Base-by-base conservation (phyloP, 2,888 invertebrate genomes). In the Crocallis elinguaria region DNA sequence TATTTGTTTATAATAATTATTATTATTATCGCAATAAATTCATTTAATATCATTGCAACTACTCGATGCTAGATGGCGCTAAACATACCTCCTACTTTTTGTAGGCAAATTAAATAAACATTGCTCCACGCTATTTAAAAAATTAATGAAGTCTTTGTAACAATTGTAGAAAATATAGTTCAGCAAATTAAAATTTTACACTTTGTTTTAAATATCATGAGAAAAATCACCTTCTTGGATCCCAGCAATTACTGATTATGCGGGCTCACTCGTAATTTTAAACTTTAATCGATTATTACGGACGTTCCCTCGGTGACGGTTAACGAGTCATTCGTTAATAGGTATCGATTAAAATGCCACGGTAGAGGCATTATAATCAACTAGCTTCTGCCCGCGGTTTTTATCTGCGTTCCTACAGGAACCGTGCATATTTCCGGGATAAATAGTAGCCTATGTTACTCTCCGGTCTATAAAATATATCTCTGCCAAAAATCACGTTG, bases 41-140 rank as follows among this genome's bases (percentile, higher is more conserved):
- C 6, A 1, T 37, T 21, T 13, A 13, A 17, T 3, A 19, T n/a
- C 38, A 11, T 11, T 57, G 5, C 30, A 6, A 45, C 62, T 62
- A 59, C 52, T 57, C 55, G 11, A 21, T 29, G 48, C 48, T 29
- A 62, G 62, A 55, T 62, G 62, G 49, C 60, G 60, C 11, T 38
- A 11, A 11, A 2, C 7, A 33, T 35, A 23, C 0, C 11, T 35
- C 11, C 11, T 27, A 5, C 11, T 25, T 13, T 7, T 33, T 13
- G 32, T 14, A 13, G 32, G 2, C 14, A 23, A 19, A 19, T 19
- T n/a, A n/a, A n/a, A n/a, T n/a, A n/a, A n/a, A n/a, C n/a, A n/a
- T n/a, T n/a, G n/a, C n/a, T n/a, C n/a, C n/a, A n/a, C n/a, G n/a
- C n/a, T n/a, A n/a, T n/a, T n/a, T n/a, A n/a, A n/a, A n/a, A n/a